These are phyloP conservation scores for Sebastes aleutianus DNA, from an alignment of 2,797 vertebrate genomes.

Conservation along the genomic window DNA sequence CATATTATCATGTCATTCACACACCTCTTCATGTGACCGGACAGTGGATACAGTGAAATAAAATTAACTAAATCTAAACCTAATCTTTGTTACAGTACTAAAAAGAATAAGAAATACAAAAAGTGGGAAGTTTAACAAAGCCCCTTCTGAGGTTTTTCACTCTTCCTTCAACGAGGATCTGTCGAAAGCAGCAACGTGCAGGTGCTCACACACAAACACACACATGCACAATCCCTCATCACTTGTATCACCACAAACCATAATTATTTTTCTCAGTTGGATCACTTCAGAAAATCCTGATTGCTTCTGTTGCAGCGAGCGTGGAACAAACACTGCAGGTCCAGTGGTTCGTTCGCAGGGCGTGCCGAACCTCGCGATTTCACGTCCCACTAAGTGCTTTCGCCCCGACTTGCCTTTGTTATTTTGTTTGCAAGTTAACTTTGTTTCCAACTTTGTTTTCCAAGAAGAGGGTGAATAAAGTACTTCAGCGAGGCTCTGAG, in stretches of 20 bases:
- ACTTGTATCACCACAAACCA: conserved; percentile 4
- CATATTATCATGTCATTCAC: too few species aligned
- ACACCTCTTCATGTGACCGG: too few species aligned
- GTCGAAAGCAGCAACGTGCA: not conserved
- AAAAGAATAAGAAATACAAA: not conserved
- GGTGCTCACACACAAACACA: not conserved
- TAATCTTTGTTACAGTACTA: not conserved
- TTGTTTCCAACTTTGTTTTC: conserved; percentile 27
- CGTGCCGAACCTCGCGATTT: not conserved
- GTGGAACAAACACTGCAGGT: conserved; percentile 26
- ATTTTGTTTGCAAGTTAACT: conserved; percentile 40
- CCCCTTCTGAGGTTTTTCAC: not conserved
- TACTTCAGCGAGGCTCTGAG: not conserved
- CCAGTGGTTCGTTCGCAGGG: not conserved
- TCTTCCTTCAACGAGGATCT: not conserved
- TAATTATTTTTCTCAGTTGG: conserved; percentile 17
- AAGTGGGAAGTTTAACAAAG: not conserved
- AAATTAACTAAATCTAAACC: not conserved
- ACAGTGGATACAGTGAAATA: not conserved
- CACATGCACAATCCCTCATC: not conserved
- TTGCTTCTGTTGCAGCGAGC: conserved; percentile 20
- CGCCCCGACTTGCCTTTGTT: not conserved
- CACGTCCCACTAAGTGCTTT: conserved; percentile 6
- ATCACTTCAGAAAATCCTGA: conserved; percentile 37
- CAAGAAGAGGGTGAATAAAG: conserved; percentile 14